Evolutionary conservation across 53 echinoderm and acorn worm genomes (phyloP), one percentile per base, ranked within the genome.

Genomic region (Patiria pectinifera): DNA sequence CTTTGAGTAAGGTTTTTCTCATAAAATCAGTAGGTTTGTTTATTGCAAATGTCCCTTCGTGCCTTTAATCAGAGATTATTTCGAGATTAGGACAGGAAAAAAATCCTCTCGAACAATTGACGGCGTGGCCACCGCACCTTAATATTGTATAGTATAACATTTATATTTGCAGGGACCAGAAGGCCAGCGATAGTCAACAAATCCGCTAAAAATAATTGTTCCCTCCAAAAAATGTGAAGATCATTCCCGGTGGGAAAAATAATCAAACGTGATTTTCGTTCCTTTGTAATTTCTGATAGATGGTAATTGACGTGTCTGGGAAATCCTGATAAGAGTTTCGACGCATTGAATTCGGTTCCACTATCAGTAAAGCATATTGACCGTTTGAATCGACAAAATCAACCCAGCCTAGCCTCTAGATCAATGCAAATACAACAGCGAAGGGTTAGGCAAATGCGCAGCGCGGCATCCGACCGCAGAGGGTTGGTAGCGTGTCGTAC

Each of bases 321-420:
- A 11, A 11, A 14, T 84, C 66, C 21, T 66, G 44, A 63, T 82
- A n/a, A 63, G 26, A 84, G 35, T 43, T 63, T 53, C 62, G 83
- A 11, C 2, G 4, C 26, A 44, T 84, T 84, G 84, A 63, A 84
- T 35, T 12, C 1, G 2, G 66, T 6, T n/a, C 45, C 69, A 43
- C 35, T 90, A 90, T 90, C 90, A 80, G 90, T 14, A 69, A 78
- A 90, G 90, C 45, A 63, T 80, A 90, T 66, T 80, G 90, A 90
- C 90, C 11, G 90, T 80, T 15, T 66, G 26, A 90, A 45, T 35
- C 69, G 15, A 69, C 47, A 11, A 45, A 80, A 69, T 47, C 26
- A 81, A 90, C 78, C 63, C 16, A 35, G 77, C 61, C 78, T 22
- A 21, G 22, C 45, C 77, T 76, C 44, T 60, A 77, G 21, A 44